Evolutionary conservation across 92 coral and sea anemone genomes (phyloP), one percentile per base, ranked within the genome.

Genomic region (Palythoa grandiflora): DNA sequence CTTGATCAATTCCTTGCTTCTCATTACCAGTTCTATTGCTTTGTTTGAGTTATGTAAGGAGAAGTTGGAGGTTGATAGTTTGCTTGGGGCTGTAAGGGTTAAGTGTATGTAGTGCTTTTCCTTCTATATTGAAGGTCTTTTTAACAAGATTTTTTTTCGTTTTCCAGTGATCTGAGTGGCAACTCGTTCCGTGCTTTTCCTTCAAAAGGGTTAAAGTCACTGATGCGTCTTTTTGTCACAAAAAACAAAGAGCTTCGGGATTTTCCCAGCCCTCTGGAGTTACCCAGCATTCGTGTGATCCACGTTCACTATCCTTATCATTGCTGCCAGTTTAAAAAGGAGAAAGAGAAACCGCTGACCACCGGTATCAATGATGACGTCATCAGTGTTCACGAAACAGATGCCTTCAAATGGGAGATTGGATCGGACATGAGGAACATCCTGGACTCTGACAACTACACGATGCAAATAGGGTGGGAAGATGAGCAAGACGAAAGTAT

Each of bases 261-360:
- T 19, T 88, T 97, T 12, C 94, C 94, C 1, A 92, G 94, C 8
- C 89, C 77, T 38, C 19, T 51, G 16, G 52, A 91, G 51, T 91
- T 97, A 15, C 97, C 94, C 3, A 80, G 63, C 14, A 88, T 97
- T 38, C 91, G 92, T 7, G 66, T 9, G 50, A 80, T 94, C 55
- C 60, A 85, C n/a, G 93, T 91, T 0, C 80, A 93, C 65, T 97
- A 97, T 39, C 97, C 99, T 7, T 95, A 97, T 79, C 99, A 97
- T 83, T 97, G 99, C 87, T 97, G 99, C 75, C 77, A 84, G 19
- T 95, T 96, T 84, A 79, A 93, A 1, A 90, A 78, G 51, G 81
- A 78, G 71, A 90, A 80, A 71, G 87, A 79, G 63, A 68, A 61
- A 40, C 50, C 89, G 12, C 36, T 55, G n/a, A 61, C 52, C 9